Base-by-base conservation (phyloP, 2,113 vertebrate genomes). In the Podiceps cristatus region DNA sequence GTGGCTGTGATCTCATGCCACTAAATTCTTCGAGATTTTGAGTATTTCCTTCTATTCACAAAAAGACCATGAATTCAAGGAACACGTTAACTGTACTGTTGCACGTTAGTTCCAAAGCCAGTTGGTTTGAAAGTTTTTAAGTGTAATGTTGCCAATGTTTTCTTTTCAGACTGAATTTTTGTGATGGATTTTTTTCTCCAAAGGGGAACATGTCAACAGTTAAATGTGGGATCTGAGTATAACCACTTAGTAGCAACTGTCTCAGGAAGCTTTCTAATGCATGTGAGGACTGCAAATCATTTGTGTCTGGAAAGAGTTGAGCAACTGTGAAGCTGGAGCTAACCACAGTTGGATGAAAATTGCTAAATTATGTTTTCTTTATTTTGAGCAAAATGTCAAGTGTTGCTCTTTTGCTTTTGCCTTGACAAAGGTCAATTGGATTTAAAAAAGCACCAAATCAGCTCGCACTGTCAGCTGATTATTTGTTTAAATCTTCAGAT, bases 381-480 rank as follows among this genome's bases (percentile, higher is more conserved):
- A 95, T 97, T 98, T 97, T 97, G 95, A 82, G 23, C 27, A 33
- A 98, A 98, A 98, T 98, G 97, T 97, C 97, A 98, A 93, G 78
- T 76, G 69, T 89, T 98, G 55, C 88, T 97, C 81, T 96, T 98
- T 96, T 96, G 94, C 88, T 60, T 98, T 96, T 96, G 96, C 94
- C 67, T 97, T 95, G 81, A 83, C 76, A 98, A 98, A 98, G 95
- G 97, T 97, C 97, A 98, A 8, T 40, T 95, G 81, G 73, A 84
- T 86, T 98, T 33, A 31, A 82, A 95, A 74, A 83, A 58, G 16
- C 82, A 91, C 50, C 29, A 90, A 93, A 95, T 88, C 83, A 86
- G 11, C 86, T 97, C 47, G 15, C 75, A 68, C 75, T 75, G 78
- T 86, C 93, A 90, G 67, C 53, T 96, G 88, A 90, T 97, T 95